phyloP scores from a whole-genome alignment of 2,113 vertebrate species.

The Dolichallabes microphthalmus region DNA sequence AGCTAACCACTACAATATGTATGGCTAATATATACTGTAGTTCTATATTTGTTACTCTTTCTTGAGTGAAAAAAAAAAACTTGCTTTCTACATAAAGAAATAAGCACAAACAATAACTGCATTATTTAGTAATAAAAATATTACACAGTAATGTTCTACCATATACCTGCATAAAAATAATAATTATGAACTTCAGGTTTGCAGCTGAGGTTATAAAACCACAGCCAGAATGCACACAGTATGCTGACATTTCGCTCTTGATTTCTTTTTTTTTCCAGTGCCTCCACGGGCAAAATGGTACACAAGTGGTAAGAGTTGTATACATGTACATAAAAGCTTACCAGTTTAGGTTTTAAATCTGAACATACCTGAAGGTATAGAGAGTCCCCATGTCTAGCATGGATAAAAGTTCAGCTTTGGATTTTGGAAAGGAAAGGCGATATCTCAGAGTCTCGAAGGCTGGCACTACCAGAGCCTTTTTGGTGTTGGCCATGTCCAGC shows the following conservation, averaged over 20 bases:
- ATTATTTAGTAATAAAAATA: too few relatives aligned
- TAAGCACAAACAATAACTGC: too few relatives aligned
- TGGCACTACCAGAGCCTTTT: constrained; percentile 91
- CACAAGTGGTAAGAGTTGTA: neutral
- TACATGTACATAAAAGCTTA: neutral
- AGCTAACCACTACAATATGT: too few relatives aligned
- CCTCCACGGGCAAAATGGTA: too few relatives aligned
- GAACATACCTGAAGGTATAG: constrained; percentile 87
- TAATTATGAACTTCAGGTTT: neutral
- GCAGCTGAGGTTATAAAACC: neutral
- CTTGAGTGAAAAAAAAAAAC: too few relatives aligned
- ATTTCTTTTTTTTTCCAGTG: neutral
- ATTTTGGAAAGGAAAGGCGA: constrained; percentile 88
- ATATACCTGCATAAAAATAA: neutral
- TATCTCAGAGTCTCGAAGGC: constrained; percentile 93
- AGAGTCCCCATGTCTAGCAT: constrained; percentile 92
- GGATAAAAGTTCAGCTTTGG: constrained; percentile 92
- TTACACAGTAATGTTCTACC: neutral
- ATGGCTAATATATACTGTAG: too few relatives aligned
- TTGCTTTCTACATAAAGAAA: too few relatives aligned
- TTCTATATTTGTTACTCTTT: too few relatives aligned
- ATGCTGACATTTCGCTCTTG: neutral
- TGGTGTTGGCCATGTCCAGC: constrained; percentile 79
- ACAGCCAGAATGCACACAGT: neutral
- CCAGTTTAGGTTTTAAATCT: neutral